Base-by-base conservation (phyloP, 92 coral and sea anemone genomes). In the Ricordea florida region DNA sequence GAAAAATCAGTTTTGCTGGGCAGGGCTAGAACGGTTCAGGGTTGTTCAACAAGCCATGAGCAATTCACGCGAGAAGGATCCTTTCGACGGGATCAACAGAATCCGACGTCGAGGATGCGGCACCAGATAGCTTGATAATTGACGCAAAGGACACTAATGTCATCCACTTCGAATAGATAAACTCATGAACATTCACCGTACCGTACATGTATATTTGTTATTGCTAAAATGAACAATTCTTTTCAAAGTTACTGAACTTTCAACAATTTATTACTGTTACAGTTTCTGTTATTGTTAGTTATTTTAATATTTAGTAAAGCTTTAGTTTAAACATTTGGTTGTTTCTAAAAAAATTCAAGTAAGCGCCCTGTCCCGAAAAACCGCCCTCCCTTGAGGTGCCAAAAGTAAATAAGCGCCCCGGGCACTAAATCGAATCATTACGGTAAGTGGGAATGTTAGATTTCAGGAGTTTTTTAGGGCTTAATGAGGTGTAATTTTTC, bases 21-120 rank as follows among this genome's bases (percentile, higher is more conserved):
- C 38, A 3, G 35, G 62, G n/a, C 38, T 55, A 31, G 34, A 10
- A 55, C 38, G 62, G 62, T 34, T 55, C 62, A 55, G 27, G 16
- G 62, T 31, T 55, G 62, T 55, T 15, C 62, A 55, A 55, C 62
- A 55, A 31, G 62, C 62, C 38, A 52, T 52, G 60, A 62, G 13
- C 49, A 33, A 62, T 26, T 31, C 70, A 33, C 62, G 63, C 27
- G 74, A 66, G 32, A 45, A 48, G 3, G 74, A 66, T 49, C 74
- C 64, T 44, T 66, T 66, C 24, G 74, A 47, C 24, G 62, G 76
- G 17, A 68, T 69, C 63, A n/a, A 69, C 64, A 51, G 44, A 49
- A 31, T 47, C 48, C 25, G 77, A 69, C 77, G 49, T 69, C 27
- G 49, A 69, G 33, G 49, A 69, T 69, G 49, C 77, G 35, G 76